Percentiles rank a stretch among this genome's conserved stretches.
Evolutionary conservation across 2,797 vertebrate genomes (phyloP).

Genomic region (Sebastes baramenuke): DNA sequence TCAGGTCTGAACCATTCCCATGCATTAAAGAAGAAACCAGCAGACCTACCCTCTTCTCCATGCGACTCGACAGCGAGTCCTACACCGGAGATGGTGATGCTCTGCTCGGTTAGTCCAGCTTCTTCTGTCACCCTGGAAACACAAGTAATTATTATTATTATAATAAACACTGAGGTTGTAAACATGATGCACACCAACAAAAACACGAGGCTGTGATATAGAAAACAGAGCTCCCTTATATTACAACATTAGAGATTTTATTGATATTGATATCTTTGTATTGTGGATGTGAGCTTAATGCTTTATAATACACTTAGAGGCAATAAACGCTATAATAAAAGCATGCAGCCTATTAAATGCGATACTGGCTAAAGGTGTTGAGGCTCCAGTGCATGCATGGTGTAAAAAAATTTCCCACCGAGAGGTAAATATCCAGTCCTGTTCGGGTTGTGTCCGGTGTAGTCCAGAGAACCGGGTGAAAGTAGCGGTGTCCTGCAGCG

Average conservation of each 20-base stretch:
- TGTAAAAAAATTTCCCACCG: conserved; percentile 72
- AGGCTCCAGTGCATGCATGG: conserved; percentile 27
- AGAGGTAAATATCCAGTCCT: conserved; percentile 55
- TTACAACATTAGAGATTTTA: conserved; percentile 59
- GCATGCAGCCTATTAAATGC: conserved; percentile 49
- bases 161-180: conserved; percentile 26
- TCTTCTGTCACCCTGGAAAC: conserved; percentile 59
- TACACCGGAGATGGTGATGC: conserved; percentile 76
- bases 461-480: conserved; percentile 43
- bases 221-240: not conserved
- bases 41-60: conserved; percentile 87
- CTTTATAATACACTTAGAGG: conserved; percentile 39
- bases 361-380: conserved; percentile 10
- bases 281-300: conserved; percentile 7
- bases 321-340: conserved; percentile 53
- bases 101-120: conserved; percentile 72
- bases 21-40: not conserved
- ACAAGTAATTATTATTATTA: conserved; percentile 26
- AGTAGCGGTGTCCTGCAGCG: conserved; percentile 64
- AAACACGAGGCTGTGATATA: not conserved
- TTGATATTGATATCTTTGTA: conserved; percentile 1
- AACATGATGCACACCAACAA: conserved; percentile 6
- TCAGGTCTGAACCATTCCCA: not conserved
- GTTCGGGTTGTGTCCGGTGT: conserved; percentile 55
- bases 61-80: conserved; percentile 83